Evolutionary conservation across 2,113 vertebrate genomes (phyloP).

Genomic region (Pipra filicauda): DNA sequence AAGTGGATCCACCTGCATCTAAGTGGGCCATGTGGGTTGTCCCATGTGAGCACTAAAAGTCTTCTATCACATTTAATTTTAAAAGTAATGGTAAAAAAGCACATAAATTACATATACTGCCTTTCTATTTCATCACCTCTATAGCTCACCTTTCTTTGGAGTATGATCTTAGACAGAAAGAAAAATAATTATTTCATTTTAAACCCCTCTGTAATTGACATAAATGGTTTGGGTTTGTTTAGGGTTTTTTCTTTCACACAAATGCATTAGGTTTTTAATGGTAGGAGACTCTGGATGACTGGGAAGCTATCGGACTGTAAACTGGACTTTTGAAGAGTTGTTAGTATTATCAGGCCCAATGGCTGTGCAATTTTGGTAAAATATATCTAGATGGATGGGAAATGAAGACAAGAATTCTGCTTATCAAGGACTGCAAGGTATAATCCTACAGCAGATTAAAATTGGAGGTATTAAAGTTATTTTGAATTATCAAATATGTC

Average conservation of each 20-base stretch:
- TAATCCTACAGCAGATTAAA: neutral
- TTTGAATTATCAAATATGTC: neutral
- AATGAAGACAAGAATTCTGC: neutral
- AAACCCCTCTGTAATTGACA: neutral
- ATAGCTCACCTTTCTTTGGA: neutral
- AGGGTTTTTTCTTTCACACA: neutral
- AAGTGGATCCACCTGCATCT: neutral
- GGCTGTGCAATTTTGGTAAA: neutral
- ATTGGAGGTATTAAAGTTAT: neutral
- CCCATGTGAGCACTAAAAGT: neutral
- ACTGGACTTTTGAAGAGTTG: neutral
- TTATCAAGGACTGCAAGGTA: neutral
- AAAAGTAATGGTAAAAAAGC: neutral
- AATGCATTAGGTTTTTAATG: neutral
- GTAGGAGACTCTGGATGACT: neutral
- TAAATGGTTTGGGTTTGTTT: neutral
- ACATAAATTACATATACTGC: rapidly evolving
- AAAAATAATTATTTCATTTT: neutral
- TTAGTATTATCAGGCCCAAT: neutral
- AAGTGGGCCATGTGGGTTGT: neutral
- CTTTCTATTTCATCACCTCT: neutral
- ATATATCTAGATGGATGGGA: neutral
- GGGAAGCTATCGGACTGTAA: neutral
- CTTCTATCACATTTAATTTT: neutral
- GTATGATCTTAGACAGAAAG: neutral